Conservation (phyloP, 2,888 invertebrate genomes). For the Drosophila nr. fundita region DNA sequence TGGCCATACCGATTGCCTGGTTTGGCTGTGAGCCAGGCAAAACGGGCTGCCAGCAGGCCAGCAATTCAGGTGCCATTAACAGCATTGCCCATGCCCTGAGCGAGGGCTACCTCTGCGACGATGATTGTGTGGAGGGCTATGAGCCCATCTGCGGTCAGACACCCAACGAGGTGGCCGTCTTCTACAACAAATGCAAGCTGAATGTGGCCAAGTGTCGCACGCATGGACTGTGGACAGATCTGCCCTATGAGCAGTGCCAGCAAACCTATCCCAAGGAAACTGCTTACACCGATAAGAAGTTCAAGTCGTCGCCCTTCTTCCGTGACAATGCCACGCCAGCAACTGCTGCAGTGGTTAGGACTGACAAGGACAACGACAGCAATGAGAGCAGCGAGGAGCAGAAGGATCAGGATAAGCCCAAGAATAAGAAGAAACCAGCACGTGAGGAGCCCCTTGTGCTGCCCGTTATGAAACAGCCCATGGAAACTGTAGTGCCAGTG, state of each 20-base stretch:
- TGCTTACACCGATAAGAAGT: slow-evolving; percentile 77
- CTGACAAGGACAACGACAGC: slow-evolving; percentile 34
- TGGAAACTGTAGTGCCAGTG: slow-evolving; percentile 1
- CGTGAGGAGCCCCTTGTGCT: slow-evolving; percentile 15
- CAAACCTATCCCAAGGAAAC: slow-evolving; percentile 75
- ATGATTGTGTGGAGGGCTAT: slow-evolving; percentile 76
- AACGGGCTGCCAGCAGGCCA: slow-evolving; percentile 53
- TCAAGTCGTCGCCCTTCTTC: slow-evolving; percentile 75
- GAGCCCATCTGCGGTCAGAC: slow-evolving; percentile 80
- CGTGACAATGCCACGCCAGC: slow-evolving; percentile 40
- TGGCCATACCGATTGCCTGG: slow-evolving; percentile 82
- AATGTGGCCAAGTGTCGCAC: slow-evolving; percentile 82
- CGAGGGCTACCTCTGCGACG: slow-evolving; percentile 80
- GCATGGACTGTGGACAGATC: slow-evolving; percentile 78
- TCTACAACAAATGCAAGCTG: slow-evolving; percentile 81
- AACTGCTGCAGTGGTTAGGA: slow-evolving; percentile 5
- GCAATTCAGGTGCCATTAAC: slow-evolving; percentile 69
- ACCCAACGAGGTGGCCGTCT: slow-evolving; percentile 76
- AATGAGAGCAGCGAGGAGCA: slow-evolving; percentile 62
- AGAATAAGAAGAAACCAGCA: slow-evolving; percentile 9
- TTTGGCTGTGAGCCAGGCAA: slow-evolving; percentile 61
- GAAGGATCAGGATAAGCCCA: slow-evolving; percentile 33
- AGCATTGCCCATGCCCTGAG: slow-evolving; percentile 64
- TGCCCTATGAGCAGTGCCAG: slow-evolving; percentile 71
- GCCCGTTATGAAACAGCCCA: slow-evolving; percentile 14